Base-by-base conservation (phyloP, 2,888 invertebrate genomes). In the Agelastica alni region DNA sequence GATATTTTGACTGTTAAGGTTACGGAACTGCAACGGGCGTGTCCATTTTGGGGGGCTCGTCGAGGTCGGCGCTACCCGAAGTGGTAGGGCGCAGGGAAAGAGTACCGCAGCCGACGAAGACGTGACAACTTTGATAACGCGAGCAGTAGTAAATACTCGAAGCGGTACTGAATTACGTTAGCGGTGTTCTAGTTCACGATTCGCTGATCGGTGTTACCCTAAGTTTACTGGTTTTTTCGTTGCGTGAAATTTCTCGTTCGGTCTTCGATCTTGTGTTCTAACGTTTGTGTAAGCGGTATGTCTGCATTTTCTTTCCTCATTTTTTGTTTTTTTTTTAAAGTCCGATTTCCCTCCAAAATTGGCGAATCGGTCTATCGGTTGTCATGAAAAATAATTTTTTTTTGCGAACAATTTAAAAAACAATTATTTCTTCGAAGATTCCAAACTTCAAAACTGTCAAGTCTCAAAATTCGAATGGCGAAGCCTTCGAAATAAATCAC, bases 21-120 rank as follows among this genome's bases (percentile, higher is more conserved):
- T 56, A 31, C 46, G 45, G 51, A 32, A 36, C 44, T 55, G 41
- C 46, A 14, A 48, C 56, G 45, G 56, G 59, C 53, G 56, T 56
- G 56, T 51, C 56, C 48, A 16, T 12, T 41, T 28, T 39, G 9
- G 58, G 60, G 52, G 60, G 60, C 60, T 58, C 53, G 60, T 36
- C 60, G 60, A 60, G 60, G 60, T 34, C 60, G 53, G 7, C 45
- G 31, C 22, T 31, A 41, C 2, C 37, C n/a, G 14, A 6, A 20
- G 22, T 56, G 51, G 57, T 58, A 59, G 61, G 58, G 59, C 53
- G 34, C 22, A 51, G 60, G 56, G 60, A 60, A 60, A 60, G n/a
- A n/a, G 60, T 58, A 58, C 60, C 41, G 51, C 56, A 44, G 53
- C 51, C 43, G 48, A 45, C 46, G 34, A 53, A 58, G 55, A 54